Evolutionary conservation across 2,888 invertebrate species (phyloP).

Genomic region (Mythimna lalbum): DNA sequence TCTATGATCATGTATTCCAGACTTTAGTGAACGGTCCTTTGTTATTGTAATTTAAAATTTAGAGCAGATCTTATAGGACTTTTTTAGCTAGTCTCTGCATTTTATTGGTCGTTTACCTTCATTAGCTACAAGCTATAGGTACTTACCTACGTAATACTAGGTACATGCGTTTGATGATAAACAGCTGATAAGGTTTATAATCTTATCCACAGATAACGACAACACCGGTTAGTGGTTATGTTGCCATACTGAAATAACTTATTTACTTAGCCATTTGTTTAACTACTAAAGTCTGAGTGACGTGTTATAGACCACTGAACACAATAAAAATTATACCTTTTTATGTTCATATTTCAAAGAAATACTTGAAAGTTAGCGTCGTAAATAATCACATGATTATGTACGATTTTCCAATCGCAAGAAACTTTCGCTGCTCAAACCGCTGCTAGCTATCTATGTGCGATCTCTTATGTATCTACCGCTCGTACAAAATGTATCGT

Average conservation of each 20-base stretch:
- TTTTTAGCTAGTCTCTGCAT: background rate
- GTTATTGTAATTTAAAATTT: background rate
- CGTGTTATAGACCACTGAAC: conserved; percentile 9
- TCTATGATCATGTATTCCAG: background rate
- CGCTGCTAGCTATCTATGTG: conserved; percentile 39
- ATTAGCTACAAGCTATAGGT: conserved; percentile 22
- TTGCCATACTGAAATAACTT: conserved; percentile 28
- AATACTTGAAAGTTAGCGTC: conserved; percentile 53
- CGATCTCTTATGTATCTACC: conserved; percentile 43
- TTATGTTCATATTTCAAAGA: conserved; percentile 36
- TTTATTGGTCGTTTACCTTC: conserved; percentile 6
- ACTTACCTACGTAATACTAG: too few species aligned
- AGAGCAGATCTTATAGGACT: background rate
- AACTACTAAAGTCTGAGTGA: conserved; percentile 21
- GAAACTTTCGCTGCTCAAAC: conserved; percentile 60
- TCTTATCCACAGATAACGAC: conserved; percentile 27
- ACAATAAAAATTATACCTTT: conserved; percentile 24
- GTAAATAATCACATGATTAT: conserved; percentile 62
- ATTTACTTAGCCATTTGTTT: conserved; percentile 7
- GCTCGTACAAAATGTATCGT: conserved; percentile 31
- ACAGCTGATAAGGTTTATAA: conserved; percentile 27
- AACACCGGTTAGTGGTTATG: conserved; percentile 14
- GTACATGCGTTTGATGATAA: conserved; percentile 30
- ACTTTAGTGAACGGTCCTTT: background rate
- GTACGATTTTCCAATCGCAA: conserved; percentile 58